A percentile compares a stretch with the other conserved stretches of the same genome.
phyloP scores from a whole-genome alignment of 2,888 invertebrate species.

The Meiosimyza decipiens region DNA sequence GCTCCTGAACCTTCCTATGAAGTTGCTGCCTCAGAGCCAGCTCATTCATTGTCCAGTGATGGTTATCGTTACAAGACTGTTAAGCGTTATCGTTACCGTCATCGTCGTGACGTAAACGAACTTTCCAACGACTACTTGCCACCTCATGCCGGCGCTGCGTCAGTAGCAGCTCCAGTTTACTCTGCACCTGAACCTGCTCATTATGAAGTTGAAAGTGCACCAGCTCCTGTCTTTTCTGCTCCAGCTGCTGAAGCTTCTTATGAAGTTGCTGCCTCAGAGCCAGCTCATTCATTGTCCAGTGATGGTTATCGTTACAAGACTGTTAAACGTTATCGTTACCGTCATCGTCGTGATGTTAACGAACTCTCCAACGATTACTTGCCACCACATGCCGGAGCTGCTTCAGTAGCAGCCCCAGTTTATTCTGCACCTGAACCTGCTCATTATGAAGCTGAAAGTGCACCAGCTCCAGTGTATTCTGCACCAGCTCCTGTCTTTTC shows the following conservation, averaged over 20 bases:
- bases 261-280: slow-evolving; percentile 34
- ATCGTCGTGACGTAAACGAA: slow-evolving; percentile 42
- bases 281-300: slow-evolving; percentile 31
- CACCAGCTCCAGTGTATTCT: slow-evolving; percentile 16
- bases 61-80: slow-evolving; percentile 38
- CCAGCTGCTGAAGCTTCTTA: slow-evolving; percentile 11
- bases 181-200: slow-evolving; percentile 1
- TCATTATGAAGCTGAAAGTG: slow-evolving; percentile 16
- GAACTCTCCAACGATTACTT: slow-evolving; percentile 34
- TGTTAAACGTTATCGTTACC: slow-evolving; percentile 37
- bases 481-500: slow-evolving; percentile 29
- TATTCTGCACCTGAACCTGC: slow-evolving; percentile 21
- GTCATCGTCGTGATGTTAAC: slow-evolving; percentile 41
- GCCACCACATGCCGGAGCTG: slow-evolving; percentile 21
- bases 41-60: slow-evolving; percentile 29
- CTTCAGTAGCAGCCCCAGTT: slow-evolving; percentile 21
- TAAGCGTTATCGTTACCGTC: slow-evolving; percentile 37
- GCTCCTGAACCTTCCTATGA: slow-evolving; percentile 11
- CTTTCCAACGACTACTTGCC: slow-evolving; percentile 26
- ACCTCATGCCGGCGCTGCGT: slow-evolving; percentile 15
- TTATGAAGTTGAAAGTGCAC: slow-evolving; percentile 22
- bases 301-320: slow-evolving; percentile 38
- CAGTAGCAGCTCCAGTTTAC: slow-evolving; percentile 11
- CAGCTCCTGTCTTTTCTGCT: slow-evolving; percentile 28
- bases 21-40: slow-evolving; percentile 35